Conservation (phyloP, 1,140 invertebrate genomes). For the Drosophila bipectinata region DNA sequence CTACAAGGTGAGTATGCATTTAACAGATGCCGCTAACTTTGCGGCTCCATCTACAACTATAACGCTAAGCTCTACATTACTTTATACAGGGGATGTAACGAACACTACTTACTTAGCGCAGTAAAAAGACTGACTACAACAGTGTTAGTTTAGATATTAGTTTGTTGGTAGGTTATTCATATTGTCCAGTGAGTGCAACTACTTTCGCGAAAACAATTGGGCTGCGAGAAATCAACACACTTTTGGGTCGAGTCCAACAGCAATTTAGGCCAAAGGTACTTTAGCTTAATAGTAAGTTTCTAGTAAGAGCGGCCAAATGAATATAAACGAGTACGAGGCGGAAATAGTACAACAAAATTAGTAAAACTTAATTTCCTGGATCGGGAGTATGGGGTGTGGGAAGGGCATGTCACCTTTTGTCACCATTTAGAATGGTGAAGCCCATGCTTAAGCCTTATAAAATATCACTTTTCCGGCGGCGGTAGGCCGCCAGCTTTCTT, state of each 20-base stretch:
- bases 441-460: constrained; percentile 39
- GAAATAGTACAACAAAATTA: constrained; percentile 16
- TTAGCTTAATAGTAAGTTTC: constrained; percentile 48
- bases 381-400: constrained; percentile 8
- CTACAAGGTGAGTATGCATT: constrained; percentile 37
- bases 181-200: constrained; percentile 73
- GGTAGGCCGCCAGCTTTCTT: constrained; percentile 59
- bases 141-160: constrained; percentile 28
- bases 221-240: constrained; percentile 27
- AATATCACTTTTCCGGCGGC: constrained; percentile 54
- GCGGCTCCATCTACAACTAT: constrained; percentile 39
- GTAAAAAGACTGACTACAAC: constrained; percentile 59
- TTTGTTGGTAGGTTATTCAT: constrained; percentile 34
- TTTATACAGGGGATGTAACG: constrained; percentile 65
- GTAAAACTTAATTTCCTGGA: constrained; percentile 5
- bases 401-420: constrained; percentile 23
- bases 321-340: constrained; percentile 34
- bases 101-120: constrained; percentile 60
- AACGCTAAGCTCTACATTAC: constrained; percentile 68
- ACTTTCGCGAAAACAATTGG: constrained; percentile 52
- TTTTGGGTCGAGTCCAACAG: constrained; percentile 33
- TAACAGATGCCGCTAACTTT: constrained; percentile 38
- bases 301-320: constrained; percentile 20
- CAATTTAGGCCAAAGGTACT: constrained; percentile 64
- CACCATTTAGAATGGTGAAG: constrained; percentile 70